phyloP scores from a whole-genome alignment of 2,797 vertebrate genomes.

The Cygnus olor region DNA sequence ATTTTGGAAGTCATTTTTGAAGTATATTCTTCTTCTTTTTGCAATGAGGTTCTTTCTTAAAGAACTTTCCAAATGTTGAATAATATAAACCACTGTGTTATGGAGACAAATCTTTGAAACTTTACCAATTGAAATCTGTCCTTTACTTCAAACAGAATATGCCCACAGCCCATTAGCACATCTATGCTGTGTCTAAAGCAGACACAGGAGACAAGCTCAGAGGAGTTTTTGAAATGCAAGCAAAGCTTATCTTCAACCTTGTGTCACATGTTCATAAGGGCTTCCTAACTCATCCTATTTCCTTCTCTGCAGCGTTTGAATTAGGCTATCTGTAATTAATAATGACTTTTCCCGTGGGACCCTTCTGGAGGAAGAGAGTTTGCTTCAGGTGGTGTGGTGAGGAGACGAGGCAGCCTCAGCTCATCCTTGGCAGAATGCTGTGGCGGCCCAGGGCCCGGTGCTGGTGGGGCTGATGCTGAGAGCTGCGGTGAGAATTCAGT shows the following conservation, averaged over 20 bases:
- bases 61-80: not conserved
- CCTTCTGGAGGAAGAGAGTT: not conserved
- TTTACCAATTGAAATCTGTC: not conserved
- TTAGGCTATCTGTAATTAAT: not conserved
- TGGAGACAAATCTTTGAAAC: constrained; percentile 2
- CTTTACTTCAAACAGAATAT: not conserved
- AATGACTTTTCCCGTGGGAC: not conserved
- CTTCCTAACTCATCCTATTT: not conserved
- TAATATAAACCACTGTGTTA: not conserved
- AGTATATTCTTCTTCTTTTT: not conserved
- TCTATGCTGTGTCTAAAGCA: not conserved
- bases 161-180: not conserved
- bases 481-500: not conserved
- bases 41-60: not conserved
- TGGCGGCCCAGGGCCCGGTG: not conserved
- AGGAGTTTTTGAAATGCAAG: not conserved
- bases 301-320: not conserved
- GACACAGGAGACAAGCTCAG: not conserved
- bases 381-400: not conserved
- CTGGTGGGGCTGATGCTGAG: not conserved
- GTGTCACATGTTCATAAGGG: not conserved
- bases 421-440: not conserved
- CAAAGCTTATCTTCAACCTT: not conserved
- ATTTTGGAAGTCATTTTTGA: not conserved
- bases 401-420: not conserved